Evolutionary conservation across 2,113 vertebrate genomes (phyloP).

Genomic region (Brevimyrus niger): DNA sequence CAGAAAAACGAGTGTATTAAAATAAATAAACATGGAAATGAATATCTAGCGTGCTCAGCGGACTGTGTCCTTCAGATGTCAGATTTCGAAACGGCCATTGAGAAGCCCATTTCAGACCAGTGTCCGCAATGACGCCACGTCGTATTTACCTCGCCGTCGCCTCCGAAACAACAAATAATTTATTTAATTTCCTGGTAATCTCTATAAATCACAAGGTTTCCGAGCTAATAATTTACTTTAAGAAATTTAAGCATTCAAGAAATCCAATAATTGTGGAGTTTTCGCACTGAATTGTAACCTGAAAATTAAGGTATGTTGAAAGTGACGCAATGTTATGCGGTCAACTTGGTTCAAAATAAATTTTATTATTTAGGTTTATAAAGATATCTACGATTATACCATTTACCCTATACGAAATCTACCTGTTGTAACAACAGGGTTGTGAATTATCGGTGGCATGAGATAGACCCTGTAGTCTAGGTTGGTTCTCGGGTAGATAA

Average conservation of each 20-base stretch:
- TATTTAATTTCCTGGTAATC: neutral
- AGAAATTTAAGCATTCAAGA: neutral
- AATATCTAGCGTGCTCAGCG: neutral
- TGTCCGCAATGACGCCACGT: neutral
- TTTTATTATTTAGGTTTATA: neutral
- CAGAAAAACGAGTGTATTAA: neutral
- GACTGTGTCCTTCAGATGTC: neutral
- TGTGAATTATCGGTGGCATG: slow-evolving; percentile 4
- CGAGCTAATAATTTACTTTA: neutral
- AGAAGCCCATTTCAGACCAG: neutral
- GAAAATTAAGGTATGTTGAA: neutral
- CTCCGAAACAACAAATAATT: neutral
- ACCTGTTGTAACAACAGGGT: slow-evolving; percentile 1
- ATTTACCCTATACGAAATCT: neutral
- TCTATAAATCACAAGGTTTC: neutral
- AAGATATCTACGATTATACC: neutral
- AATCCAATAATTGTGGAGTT: neutral
- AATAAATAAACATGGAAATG: neutral
- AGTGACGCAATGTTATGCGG: neutral
- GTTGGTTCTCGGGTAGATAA: neutral
- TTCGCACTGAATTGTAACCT: neutral
- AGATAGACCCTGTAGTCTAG: neutral
- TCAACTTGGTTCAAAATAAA: slow-evolving; percentile 20
- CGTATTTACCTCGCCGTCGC: neutral
- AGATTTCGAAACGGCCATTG: neutral